These are phyloP conservation scores for Scaptomyza polygonia DNA, from an alignment of 2,888 invertebrate species.

Conservation along the genomic window DNA sequence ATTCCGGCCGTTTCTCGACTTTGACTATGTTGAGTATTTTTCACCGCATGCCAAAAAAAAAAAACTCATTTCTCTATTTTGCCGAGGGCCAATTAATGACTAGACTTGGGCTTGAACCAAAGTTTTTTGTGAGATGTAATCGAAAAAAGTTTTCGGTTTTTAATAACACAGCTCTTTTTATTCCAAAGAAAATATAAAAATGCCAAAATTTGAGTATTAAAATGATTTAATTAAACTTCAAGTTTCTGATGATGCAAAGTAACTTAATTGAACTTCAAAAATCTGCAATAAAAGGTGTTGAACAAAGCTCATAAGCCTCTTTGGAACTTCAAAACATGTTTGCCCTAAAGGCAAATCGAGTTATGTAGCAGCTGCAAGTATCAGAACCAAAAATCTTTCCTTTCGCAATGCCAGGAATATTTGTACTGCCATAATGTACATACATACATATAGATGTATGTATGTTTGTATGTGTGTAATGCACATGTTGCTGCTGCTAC, in stretches of 20 bases:
- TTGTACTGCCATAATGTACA: background rate
- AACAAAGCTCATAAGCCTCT: background rate
- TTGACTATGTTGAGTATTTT: slow-evolving; percentile 10
- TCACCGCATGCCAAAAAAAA: slow-evolving; percentile 3
- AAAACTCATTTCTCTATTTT: slow-evolving; percentile 13
- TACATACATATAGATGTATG: no score
- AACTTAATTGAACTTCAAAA: background rate
- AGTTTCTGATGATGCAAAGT: background rate
- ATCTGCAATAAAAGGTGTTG: background rate
- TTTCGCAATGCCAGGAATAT: background rate
- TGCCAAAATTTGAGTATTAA: no score
- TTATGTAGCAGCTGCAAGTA: background rate
- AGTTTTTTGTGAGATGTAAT: background rate
- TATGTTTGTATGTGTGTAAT: slow-evolving; percentile 2
- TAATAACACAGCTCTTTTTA: slow-evolving; percentile 5
- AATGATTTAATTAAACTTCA: background rate
- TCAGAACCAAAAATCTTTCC: background rate
- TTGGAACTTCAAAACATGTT: background rate
- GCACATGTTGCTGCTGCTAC: slow-evolving; percentile 2
- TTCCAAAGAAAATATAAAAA: no score
- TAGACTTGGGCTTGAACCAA: slow-evolving; percentile 6
- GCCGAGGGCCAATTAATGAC: slow-evolving; percentile 31
- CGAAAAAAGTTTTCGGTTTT: slow-evolving; percentile 3
- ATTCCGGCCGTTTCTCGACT: slow-evolving; percentile 30
- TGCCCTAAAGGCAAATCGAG: background rate